Conservation (phyloP, 2,888 invertebrate species). For the Poecilus cupreus region DNA sequence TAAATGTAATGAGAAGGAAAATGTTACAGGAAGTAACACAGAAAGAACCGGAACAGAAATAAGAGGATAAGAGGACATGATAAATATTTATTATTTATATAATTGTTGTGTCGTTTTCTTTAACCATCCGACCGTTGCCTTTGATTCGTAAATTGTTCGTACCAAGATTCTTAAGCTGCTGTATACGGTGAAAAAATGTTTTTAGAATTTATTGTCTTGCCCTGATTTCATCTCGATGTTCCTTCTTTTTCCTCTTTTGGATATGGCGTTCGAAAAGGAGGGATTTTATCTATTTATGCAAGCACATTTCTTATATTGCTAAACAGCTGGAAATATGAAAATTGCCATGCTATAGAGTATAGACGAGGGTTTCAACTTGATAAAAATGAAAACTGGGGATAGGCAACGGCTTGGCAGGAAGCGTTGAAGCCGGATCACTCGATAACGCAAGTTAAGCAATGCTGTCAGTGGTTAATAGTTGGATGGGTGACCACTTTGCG, state of each 20-base stretch:
- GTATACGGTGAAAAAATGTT: not conserved
- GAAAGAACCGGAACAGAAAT: constrained; percentile 69
- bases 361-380: too few species aligned
- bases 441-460: too few species aligned
- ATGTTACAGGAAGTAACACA: constrained; percentile 68
- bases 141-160: constrained; percentile 6
- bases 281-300: not conserved
- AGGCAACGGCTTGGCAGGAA: too few species aligned
- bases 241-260: not conserved
- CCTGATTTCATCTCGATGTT: not conserved
- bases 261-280: not conserved
- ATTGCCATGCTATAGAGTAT: too few species aligned
- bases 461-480: too few species aligned
- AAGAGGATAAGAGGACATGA: constrained; percentile 70
- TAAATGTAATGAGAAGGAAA: constrained; percentile 69
- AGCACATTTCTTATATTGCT: not conserved
- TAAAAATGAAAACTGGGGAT: too few species aligned
- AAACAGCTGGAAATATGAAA: too few species aligned
- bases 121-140: constrained; percentile 42
- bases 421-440: too few species aligned
- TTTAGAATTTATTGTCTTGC: not conserved
- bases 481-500: too few species aligned
- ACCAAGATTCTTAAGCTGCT: not conserved
- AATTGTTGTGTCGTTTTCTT: constrained; percentile 65
- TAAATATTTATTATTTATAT: constrained; percentile 72